A percentile compares a stretch with the other conserved stretches of the same genome.
phyloP scores from a whole-genome alignment of 2,797 vertebrate genomes.

The Graptemys geographica region DNA sequence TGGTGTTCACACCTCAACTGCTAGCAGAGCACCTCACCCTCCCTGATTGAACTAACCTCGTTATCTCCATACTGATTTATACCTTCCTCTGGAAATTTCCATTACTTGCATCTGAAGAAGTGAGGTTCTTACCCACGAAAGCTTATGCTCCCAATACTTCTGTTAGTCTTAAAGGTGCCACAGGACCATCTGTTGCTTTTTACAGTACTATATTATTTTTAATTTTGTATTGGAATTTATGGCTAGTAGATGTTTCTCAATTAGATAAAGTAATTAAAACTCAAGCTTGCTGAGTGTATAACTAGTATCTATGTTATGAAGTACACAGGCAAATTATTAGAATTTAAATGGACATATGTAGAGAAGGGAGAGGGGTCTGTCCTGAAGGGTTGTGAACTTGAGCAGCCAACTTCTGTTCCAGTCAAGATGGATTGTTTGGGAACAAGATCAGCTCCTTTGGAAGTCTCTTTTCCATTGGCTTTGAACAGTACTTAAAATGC shows the following conservation, averaged over 20 bases:
- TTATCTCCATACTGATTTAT: too few relatives aligned
- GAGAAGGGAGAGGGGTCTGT: not conserved
- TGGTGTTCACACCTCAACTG: too few relatives aligned
- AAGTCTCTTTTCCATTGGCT: constrained; percentile 67
- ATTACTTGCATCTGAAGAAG: too few relatives aligned
- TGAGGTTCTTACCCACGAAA: too few relatives aligned
- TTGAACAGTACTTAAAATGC: constrained; percentile 67
- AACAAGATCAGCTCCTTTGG: constrained; percentile 54
- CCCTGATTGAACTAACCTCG: too few relatives aligned
- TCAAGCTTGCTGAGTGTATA: constrained; percentile 11
- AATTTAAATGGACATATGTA: constrained; percentile 6
- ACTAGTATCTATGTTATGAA: constrained; percentile 9
- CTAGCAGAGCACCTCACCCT: too few relatives aligned
- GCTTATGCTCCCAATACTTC: too few relatives aligned
- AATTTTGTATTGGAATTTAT: constrained; percentile 25
- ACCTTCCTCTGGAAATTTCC: too few relatives aligned
- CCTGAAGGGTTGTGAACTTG: not conserved
- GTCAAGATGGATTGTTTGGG: constrained; percentile 54
- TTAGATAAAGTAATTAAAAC: constrained; percentile 20
- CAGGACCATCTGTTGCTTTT: not conserved
- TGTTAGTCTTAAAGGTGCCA: too few relatives aligned
- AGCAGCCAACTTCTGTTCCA: constrained; percentile 22
- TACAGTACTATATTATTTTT: constrained; percentile 8
- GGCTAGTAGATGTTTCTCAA: constrained; percentile 15
- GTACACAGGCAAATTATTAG: constrained; percentile 4